Evolutionary conservation across 2,113 vertebrate species (phyloP), one percentile per base, ranked within the genome.

Genomic region (Oreochromis niloticus): DNA sequence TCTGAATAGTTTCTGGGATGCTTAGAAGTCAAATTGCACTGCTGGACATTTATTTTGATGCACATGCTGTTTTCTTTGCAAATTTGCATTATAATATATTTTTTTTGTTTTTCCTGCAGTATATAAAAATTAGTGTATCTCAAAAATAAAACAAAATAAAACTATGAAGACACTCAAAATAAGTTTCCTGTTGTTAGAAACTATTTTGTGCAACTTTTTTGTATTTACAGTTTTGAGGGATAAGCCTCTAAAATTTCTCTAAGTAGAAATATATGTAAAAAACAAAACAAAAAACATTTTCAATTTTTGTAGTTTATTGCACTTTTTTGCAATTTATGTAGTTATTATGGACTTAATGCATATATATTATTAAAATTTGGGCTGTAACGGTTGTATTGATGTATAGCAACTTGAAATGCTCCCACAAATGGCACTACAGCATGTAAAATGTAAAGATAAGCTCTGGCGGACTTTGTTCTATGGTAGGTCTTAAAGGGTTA

Each of bases 341-440:
- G 0, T 13, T 27, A 27, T 0, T 27, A 27, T 14, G 4, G 0
- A 56, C 55, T 27, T 56, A 56, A 56, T 56, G 6, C 11, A 56
- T 0, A 3, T 4, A 56, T 56, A 27, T 4, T 56, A 56, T 27
- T 13, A 56, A 1, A 2, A 27, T 27, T 0, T 27, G 1, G 55
- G 0, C 55, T 27, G 0, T 56, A 27, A 27, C 0, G 0, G 55
- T 14, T 27, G 22, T 56, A 4, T 56, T 56, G 54, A 56, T 56
- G 22, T 56, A 56, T 56, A 24, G 0, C 54, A 56, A 56, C 12
- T 27, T 27, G 12, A 57, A 57, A 57, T 55, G 54, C 1, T 24
- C n/a, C 54, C n/a, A 55, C 0, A 55, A 24, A 55, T 2, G 55
- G 22, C 55, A 22, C 24, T 1, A 57, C 55, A 27, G 2, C 24